phyloP scores from a whole-genome alignment of 2,888 invertebrate genomes.

The Lysandra bellargus region DNA sequence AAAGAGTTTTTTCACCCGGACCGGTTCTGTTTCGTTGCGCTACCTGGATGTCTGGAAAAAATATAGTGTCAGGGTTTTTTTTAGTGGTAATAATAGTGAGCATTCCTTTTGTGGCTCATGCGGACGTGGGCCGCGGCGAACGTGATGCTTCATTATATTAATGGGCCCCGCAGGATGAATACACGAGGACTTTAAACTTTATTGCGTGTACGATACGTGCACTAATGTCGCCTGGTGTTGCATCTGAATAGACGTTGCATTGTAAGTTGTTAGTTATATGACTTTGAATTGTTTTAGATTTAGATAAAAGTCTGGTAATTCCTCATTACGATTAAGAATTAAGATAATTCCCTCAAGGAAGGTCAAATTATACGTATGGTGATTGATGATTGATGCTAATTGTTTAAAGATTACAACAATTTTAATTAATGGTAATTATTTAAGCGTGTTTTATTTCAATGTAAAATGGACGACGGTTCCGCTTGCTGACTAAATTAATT shows the following conservation, averaged over 20 bases:
- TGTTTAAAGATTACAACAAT: not conserved
- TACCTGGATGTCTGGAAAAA: conserved; percentile 72
- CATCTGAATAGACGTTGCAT: conserved; percentile 33
- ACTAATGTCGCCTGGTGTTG: conserved; percentile 57
- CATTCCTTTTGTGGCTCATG: conserved; percentile 76
- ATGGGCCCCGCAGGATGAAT: conserved; percentile 75
- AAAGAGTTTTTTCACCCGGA: conserved; percentile 62
- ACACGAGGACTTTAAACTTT: conserved; percentile 71
- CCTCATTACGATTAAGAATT: not conserved
- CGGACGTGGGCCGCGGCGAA: conserved; percentile 69
- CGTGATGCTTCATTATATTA: conserved; percentile 79
- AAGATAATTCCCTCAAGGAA: not conserved
- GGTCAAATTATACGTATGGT: not conserved
- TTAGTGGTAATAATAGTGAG: conserved; percentile 76
- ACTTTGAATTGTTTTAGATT: not conserved
- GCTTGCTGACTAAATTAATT: conserved; percentile 13
- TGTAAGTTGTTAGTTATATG: not conserved
- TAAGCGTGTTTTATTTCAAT: not conserved
- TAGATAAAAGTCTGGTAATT: not conserved
- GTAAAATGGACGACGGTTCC: conserved; percentile 10
- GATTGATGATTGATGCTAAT: not conserved
- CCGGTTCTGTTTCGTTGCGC: conserved; percentile 72
- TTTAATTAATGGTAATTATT: conserved; percentile 2
- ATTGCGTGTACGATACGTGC: conserved; percentile 62
- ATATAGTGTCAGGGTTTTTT: conserved; percentile 69